A percentile compares a stretch with the other conserved stretches of the same genome.
phyloP scores from a whole-genome alignment of 1,140 invertebrate species.

The Brachionus rubens region DNA sequence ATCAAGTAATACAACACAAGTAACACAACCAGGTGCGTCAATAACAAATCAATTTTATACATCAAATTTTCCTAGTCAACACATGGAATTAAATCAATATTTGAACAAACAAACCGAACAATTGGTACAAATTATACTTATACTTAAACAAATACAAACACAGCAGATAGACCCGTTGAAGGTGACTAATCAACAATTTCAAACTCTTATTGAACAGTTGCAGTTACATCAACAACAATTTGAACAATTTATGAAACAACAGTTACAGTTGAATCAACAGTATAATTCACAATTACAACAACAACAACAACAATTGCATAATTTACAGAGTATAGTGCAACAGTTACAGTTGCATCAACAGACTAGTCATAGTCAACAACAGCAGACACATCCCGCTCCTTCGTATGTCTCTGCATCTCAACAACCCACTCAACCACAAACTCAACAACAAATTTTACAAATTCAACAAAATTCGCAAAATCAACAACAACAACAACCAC shows the following conservation, averaged over 20 bases:
- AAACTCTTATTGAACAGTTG: not conserved
- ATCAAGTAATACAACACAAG: not conserved
- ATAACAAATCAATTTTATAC: not conserved
- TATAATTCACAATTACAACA: not conserved
- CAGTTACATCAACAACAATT: not conserved
- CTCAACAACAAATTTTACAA: too few species aligned
- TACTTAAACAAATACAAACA: not conserved
- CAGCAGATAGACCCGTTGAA: conserved; percentile 16
- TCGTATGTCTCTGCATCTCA: not conserved
- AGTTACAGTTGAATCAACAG: conserved; percentile 9
- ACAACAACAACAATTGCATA: conserved; percentile 12
- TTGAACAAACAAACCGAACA: conserved; percentile 4
- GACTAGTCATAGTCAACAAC: not conserved
- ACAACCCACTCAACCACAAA: too few species aligned
- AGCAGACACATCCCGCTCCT: not conserved
- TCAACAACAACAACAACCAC: not conserved
- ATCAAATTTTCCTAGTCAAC: conserved; percentile 17
- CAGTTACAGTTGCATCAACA: not conserved
- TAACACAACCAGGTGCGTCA: not conserved
- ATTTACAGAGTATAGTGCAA: conserved; percentile 3
- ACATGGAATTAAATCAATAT: conserved; percentile 24
- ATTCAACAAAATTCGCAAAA: not conserved
- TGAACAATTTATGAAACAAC: conserved; percentile 27
- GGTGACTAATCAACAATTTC: not conserved
- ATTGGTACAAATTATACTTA: not conserved